Conservation (phyloP, 1,140 invertebrate species). For the Pachypeltis micranthus region DNA sequence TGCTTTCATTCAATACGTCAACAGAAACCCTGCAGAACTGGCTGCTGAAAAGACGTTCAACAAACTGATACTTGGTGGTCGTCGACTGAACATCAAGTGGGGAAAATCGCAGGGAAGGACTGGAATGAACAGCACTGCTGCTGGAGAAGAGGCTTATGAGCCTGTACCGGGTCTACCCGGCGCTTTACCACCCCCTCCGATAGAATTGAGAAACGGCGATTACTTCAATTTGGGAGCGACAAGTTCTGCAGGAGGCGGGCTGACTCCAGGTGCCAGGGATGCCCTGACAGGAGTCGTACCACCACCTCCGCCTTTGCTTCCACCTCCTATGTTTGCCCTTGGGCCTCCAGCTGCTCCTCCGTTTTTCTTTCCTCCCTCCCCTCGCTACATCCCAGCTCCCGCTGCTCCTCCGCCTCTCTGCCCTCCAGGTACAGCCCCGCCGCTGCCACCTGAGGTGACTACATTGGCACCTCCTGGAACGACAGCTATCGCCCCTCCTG, state of each 20-base stretch:
- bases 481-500: slow-evolving; percentile 27
- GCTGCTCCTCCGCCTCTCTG: slow-evolving; percentile 27
- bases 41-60: slow-evolving; percentile 96
- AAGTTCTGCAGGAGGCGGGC: slow-evolving; percentile 40
- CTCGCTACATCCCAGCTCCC: slow-evolving; percentile 34
- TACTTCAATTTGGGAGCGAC: slow-evolving; percentile 60
- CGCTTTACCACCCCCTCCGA: slow-evolving; percentile 64
- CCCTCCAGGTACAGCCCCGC: slow-evolving; percentile 28
- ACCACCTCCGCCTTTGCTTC: slow-evolving; percentile 25
- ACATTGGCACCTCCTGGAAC: slow-evolving; percentile 41
- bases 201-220: slow-evolving; percentile 64
- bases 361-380: slow-evolving; percentile 35
- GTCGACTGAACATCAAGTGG: slow-evolving; percentile 92
- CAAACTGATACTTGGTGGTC: slow-evolving; percentile 76
- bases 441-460: slow-evolving; percentile 37
- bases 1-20: slow-evolving; percentile 95
- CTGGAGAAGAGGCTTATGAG: slow-evolving; percentile 45
- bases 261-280: slow-evolving; percentile 37
- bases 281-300: too few relatives aligned
- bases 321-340: slow-evolving; percentile 31
- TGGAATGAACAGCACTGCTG: slow-evolving; percentile 23
- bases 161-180: slow-evolving; percentile 78
- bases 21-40: slow-evolving; percentile 73
- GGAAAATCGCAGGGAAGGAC: slow-evolving; percentile 71
- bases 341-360: slow-evolving; percentile 32